phyloP scores from a whole-genome alignment of 2,113 vertebrate genomes.

The Erythrolamprus reginae region DNA sequence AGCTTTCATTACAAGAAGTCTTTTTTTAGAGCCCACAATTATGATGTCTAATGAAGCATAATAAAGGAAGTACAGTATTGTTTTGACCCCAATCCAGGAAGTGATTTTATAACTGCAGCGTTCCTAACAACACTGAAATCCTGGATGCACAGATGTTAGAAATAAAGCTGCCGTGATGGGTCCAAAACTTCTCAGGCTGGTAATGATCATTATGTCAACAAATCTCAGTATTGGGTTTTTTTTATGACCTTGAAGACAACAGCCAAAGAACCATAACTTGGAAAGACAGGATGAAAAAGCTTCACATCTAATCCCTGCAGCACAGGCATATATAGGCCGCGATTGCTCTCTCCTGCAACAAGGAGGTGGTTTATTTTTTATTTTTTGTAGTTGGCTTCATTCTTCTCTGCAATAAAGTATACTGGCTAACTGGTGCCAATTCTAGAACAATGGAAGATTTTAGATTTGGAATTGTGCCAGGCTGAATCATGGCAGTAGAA shows the following conservation, averaged over 20 bases:
- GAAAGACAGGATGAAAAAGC: neutral
- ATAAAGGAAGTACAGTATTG: neutral
- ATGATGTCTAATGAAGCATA: neutral
- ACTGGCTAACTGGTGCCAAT: neutral
- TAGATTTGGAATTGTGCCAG: neutral
- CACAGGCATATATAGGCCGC: neutral
- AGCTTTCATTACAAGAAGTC: neutral
- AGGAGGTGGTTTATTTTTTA: neutral
- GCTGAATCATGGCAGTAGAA: neutral
- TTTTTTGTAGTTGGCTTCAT: neutral
- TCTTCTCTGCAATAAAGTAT: neutral
- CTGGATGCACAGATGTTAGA: neutral
- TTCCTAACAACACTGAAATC: neutral
- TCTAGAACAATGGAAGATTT: neutral
- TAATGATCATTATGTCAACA: neutral
- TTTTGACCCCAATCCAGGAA: neutral
- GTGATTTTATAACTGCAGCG: neutral
- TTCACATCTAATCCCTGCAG: neutral
- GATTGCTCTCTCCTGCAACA: neutral
- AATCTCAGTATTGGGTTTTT: neutral
- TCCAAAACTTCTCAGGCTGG: neutral
- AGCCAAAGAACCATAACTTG: neutral
- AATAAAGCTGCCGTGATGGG: neutral
- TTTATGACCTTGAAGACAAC: neutral
- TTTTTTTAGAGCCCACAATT: neutral